Percentiles rank a stretch among this genome's conserved stretches.
These are phyloP conservation scores for Rhombomys opimus DNA, from an alignment of 2,113 vertebrate genomes.

Conservation along the genomic window DNA sequence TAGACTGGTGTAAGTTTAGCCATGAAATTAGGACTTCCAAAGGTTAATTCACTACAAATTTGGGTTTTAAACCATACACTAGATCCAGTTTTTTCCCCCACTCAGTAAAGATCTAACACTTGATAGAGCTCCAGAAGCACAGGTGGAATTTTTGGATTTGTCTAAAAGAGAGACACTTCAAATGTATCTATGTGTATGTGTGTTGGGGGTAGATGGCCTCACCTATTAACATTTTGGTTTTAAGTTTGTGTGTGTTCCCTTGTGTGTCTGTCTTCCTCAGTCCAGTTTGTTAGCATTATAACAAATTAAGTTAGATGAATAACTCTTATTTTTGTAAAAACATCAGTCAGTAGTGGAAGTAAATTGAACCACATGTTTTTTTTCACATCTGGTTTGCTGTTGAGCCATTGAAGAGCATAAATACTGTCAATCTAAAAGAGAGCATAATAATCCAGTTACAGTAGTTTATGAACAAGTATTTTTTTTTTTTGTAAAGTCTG, in stretches of 20 bases:
- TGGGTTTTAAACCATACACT: slow-evolving; percentile 31
- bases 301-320: slow-evolving; percentile 73
- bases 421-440: slow-evolving; percentile 71
- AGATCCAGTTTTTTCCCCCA: background rate
- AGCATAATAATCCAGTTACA: slow-evolving; percentile 56
- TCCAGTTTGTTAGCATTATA: slow-evolving; percentile 70
- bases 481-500: background rate
- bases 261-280: slow-evolving; percentile 33
- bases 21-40: slow-evolving; percentile 53
- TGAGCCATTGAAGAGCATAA: slow-evolving; percentile 66
- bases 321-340: slow-evolving; percentile 76
- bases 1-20: background rate
- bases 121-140: slow-evolving; percentile 9
- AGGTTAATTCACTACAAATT: slow-evolving; percentile 57
- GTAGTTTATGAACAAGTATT: slow-evolving; percentile 70
- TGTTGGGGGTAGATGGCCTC: background rate
- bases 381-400: slow-evolving; percentile 74
- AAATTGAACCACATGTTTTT: slow-evolving; percentile 79
- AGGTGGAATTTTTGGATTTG: slow-evolving; percentile 33
- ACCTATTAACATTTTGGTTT: background rate
- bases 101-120: slow-evolving; percentile 16
- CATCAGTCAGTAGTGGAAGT: slow-evolving; percentile 64
- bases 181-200: background rate
- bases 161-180: background rate
- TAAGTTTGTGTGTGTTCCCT: slow-evolving; percentile 9